Conservation (phyloP, 1,140 invertebrate genomes). For the Galleria mellonella region DNA sequence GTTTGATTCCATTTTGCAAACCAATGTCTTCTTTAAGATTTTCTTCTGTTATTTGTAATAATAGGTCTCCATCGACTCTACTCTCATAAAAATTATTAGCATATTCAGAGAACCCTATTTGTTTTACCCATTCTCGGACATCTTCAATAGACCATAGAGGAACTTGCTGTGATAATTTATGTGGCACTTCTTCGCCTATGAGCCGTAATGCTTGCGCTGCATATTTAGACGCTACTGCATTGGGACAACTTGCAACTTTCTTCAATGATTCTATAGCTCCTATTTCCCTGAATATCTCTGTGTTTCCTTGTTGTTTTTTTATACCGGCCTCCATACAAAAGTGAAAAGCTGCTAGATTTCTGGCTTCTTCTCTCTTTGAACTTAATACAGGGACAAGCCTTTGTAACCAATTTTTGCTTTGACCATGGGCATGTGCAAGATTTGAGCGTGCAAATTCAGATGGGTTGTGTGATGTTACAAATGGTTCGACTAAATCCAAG, state of each 20-base stretch:
- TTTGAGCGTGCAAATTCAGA: conserved; percentile 95
- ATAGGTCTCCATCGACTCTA: conserved; percentile 97
- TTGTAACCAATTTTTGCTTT: conserved; percentile 97
- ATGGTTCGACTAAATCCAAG: conserved; percentile 96
- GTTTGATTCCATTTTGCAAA: conserved; percentile 93
- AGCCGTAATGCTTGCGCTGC: conserved; percentile 95
- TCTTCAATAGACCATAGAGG: conserved; percentile 98
- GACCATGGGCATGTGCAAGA: conserved; percentile 94
- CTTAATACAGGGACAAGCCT: conserved; percentile 95
- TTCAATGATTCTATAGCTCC: conserved; percentile 96
- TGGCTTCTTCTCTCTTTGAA: conserved; percentile 95
- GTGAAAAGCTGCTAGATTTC: conserved; percentile 98
- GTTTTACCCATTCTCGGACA: conserved; percentile 98
- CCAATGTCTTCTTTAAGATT: conserved; percentile 95
- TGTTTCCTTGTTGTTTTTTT: conserved; percentile 96
- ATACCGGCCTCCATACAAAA: conserved; percentile 99
- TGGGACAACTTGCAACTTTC: conserved; percentile 97
- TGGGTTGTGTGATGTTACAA: conserved; percentile 94
- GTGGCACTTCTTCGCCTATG: conserved; percentile 97
- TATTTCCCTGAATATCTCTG: conserved; percentile 95
- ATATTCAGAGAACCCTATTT: conserved; percentile 94
- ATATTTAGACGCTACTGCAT: conserved; percentile 97
- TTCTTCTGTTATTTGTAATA: conserved; percentile 94
- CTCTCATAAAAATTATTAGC: conserved; percentile 90
- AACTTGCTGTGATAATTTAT: conserved; percentile 98